Evolutionary conservation across 2,113 vertebrate species (phyloP).

Genomic region (Spea bombifrons): DNA sequence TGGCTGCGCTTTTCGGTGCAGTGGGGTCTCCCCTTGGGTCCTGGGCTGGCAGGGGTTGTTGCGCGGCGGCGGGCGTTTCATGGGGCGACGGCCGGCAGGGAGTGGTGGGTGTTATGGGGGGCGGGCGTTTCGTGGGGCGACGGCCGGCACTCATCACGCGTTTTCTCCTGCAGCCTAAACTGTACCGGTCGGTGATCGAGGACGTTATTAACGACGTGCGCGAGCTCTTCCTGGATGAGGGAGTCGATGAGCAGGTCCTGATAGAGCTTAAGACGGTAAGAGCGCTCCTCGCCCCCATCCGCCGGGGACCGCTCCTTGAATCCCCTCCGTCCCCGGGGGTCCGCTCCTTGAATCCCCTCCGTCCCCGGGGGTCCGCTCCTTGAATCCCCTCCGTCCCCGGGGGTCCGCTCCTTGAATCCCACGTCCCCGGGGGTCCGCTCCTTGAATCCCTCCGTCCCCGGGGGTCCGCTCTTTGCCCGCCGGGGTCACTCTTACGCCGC

Average conservation of each 20-base stretch:
- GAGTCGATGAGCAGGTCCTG: slow-evolving; percentile 95
- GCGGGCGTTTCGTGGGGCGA: background rate
- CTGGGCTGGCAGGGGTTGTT: no score
- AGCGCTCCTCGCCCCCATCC: background rate
- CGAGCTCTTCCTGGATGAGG: slow-evolving; percentile 96
- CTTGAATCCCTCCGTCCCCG: no score
- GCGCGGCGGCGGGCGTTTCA: background rate
- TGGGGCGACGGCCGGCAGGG: background rate
- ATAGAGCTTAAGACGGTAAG: slow-evolving; percentile 95
- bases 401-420: no score
- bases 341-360: no score
- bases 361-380: no score
- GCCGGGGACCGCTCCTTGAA: no score
- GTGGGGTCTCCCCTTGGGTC: no score
- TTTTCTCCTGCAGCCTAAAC: slow-evolving; percentile 79
- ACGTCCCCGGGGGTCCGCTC: no score
- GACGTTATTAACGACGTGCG: slow-evolving; percentile 97
- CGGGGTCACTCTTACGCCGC: background rate
- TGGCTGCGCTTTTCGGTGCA: no score
- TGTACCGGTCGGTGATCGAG: slow-evolving; percentile 95
- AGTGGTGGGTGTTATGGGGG: background rate
- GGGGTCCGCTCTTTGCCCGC: background rate
- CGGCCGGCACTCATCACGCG: no score
- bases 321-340: no score
- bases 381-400: no score